A percentile compares a stretch with the other conserved stretches of the same genome.
Conservation (phyloP, 2,113 vertebrate species). For the Antennarius striatus region DNA sequence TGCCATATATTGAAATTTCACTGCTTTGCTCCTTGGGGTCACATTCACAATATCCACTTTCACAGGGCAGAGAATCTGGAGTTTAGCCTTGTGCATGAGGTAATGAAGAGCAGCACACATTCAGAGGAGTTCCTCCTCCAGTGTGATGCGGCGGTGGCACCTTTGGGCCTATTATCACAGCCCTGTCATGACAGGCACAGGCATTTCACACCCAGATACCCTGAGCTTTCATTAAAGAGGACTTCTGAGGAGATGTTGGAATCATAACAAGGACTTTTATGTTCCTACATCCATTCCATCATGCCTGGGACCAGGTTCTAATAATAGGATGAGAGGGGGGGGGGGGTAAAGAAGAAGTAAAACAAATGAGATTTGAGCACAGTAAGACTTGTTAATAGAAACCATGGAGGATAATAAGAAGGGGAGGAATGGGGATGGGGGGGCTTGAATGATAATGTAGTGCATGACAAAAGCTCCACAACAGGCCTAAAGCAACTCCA, state of each 20-base stretch:
- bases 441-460: slow-evolving; percentile 74
- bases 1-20: slow-evolving; percentile 65
- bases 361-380: slow-evolving; percentile 32
- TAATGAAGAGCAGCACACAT: slow-evolving; percentile 69
- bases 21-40: slow-evolving; percentile 63
- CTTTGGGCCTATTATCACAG: slow-evolving; percentile 71
- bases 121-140: slow-evolving; percentile 54
- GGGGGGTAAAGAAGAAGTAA: slow-evolving; percentile 3
- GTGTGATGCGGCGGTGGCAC: slow-evolving; percentile 55
- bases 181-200: slow-evolving; percentile 62
- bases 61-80: slow-evolving; percentile 54
- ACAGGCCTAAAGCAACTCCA: slow-evolving; percentile 52
- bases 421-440: slow-evolving; percentile 12
- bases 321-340: slow-evolving; percentile 33
- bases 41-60: slow-evolving; percentile 62
- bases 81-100: slow-evolving; percentile 69
- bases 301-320: slow-evolving; percentile 24
- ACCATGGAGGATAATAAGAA: slow-evolving; percentile 45
- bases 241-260: slow-evolving; percentile 52
- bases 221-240: slow-evolving; percentile 67
- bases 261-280: slow-evolving; percentile 71
- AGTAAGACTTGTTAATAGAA: slow-evolving; percentile 32
- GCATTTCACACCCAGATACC: slow-evolving; percentile 51
- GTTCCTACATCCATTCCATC: slow-evolving; percentile 50
- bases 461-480: slow-evolving; percentile 65